Evolutionary conservation across 2,797 vertebrate genomes (phyloP), one percentile per base, ranked within the genome.

Genomic region (Pseudomugil tenellus): DNA sequence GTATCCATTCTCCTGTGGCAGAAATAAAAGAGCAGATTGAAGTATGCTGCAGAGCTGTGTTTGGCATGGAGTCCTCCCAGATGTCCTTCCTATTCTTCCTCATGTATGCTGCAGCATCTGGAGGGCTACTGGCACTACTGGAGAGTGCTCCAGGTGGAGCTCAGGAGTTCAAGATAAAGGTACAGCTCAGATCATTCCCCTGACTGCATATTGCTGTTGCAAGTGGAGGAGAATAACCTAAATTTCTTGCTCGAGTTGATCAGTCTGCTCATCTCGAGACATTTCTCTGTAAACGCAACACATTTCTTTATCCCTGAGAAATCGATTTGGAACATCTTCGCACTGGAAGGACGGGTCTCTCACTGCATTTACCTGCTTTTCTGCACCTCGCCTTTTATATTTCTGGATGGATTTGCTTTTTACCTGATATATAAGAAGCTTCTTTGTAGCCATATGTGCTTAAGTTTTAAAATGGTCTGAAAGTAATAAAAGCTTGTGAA

Each of bases 51-150:
- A 90, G 91, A 60, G 63, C 84, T 0, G 72, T 93, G 2, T 93
- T 94, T 75, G 93, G 93, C 58, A 54, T 90, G 67, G 93, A 94
- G 79, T 83, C 92, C 16, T 87, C 86, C 58, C 93, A 93, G 89
- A 84, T 94, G 83, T 94, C 93, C 70, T 91, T 94, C 67, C 83
- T 94, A 0, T 95, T 85, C 78, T 93, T 94, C 81, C 91, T 95
- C 31, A 83, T 91, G 89, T 94, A 91, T 51, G 80, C 89, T 2
- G 72, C 90, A 2, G 89, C 93, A 26, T 92, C 91, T 46, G 94
- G 94, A 61, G 92, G 93, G 11, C 6, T 92, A 4, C 52, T 92
- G 58, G 39, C 60, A 0, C 88, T 94, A 37, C 72, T 94, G 79
- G 93, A 93, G 75, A 86, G 66, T 71, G 81, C 87, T 12, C 79